Evolutionary conservation across 2,888 invertebrate species (phyloP).

Genomic region (Stenodema calcarata): DNA sequence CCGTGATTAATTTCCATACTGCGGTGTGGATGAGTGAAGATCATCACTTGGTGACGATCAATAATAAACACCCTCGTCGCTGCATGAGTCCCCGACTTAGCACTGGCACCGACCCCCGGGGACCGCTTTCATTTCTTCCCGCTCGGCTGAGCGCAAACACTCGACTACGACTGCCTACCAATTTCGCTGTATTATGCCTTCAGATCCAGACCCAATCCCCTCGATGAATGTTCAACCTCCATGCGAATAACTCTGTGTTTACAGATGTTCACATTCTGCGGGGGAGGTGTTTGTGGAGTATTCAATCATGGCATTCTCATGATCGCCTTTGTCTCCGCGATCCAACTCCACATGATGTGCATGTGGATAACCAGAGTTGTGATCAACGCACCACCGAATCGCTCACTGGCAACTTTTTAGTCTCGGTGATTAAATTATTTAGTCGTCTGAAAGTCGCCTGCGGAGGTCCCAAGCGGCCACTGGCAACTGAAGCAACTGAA

Average conservation of each 20-base stretch:
- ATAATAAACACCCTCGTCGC: neutral
- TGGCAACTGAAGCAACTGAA: no score
- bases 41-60: neutral
- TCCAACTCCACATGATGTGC: no score
- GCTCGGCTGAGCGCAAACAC: neutral
- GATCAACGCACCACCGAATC: no score
- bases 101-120: neutral
- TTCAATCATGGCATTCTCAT: neutral
- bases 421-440: no score
- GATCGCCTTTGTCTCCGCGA: neutral
- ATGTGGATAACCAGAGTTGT: no score
- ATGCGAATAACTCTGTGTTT: neutral
- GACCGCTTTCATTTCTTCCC: neutral
- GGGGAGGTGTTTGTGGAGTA: neutral
- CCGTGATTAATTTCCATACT: neutral
- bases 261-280: neutral
- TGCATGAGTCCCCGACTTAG: neutral
- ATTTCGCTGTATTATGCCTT: neutral
- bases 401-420: no score
- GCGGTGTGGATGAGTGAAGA: neutral
- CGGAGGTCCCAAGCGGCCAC: no score
- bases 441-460: no score
- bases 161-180: neutral
- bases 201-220: neutral
- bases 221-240: neutral